These are phyloP conservation scores for Drosophila nigrodunni DNA, from an alignment of 1,140 invertebrate genomes.

Conservation along the genomic window DNA sequence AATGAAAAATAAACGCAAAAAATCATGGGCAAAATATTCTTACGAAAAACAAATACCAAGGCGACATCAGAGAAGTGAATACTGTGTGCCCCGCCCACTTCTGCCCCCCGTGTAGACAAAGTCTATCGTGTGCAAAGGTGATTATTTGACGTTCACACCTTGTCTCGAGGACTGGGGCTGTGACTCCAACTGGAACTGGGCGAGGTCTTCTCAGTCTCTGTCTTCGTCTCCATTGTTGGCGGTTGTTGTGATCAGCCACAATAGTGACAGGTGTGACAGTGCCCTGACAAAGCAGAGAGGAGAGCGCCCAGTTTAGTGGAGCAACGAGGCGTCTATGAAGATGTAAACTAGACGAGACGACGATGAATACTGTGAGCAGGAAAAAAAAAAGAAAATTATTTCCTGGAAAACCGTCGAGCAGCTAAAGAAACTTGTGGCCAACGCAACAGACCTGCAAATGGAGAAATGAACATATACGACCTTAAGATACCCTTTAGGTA, in stretches of 20 bases:
- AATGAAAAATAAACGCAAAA: conserved; percentile 7
- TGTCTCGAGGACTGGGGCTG: conserved; percentile 35
- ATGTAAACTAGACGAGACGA: conserved; percentile 72
- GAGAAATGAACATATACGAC: conserved; percentile 26
- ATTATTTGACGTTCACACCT: conserved; percentile 83
- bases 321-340: conserved; percentile 64
- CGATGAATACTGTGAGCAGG: conserved; percentile 48
- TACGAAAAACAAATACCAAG: conserved; percentile 66
- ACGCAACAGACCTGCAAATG: conserved; percentile 10
- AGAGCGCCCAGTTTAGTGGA: conserved; percentile 31
- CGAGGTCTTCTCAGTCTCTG: conserved; percentile 41
- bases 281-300: conserved; percentile 50
- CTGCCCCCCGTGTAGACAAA: conserved; percentile 4
- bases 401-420: conserved; percentile 68
- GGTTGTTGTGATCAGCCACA: conserved; percentile 81
- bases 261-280: conserved; percentile 81
- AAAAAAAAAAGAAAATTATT: conserved; percentile 68
- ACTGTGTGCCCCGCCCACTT: conserved; percentile 24
- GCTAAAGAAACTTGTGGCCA: conserved; percentile 13
- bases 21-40: conserved; percentile 64
- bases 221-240: conserved; percentile 52
- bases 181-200: conserved; percentile 16
- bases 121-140: conserved; percentile 66
- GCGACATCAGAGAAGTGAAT: conserved; percentile 30
- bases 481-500: conserved; percentile 34